phyloP scores from a whole-genome alignment of 64 coral and sea anemone genomes.

The Montipora capricornis region DNA sequence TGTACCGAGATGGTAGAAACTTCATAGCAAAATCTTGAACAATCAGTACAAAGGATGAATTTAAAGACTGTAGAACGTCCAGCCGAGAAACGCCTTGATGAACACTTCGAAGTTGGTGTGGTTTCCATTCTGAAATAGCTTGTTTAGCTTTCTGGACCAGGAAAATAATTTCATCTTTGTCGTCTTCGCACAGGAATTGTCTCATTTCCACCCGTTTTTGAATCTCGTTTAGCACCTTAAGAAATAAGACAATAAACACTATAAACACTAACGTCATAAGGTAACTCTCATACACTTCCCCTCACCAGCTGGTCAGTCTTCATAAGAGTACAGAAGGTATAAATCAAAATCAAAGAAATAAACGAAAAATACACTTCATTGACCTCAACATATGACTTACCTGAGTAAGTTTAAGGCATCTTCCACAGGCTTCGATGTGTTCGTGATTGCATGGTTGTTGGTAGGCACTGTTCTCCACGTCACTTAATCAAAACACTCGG shows the following conservation, averaged over 20 bases:
- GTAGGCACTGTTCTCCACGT: neutral
- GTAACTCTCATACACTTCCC: neutral
- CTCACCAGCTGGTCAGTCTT: neutral
- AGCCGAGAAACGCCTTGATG: conserved; percentile 27
- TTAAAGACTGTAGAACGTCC: neutral
- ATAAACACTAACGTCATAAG: neutral
- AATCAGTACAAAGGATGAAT: conserved; percentile 19
- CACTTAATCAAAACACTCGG: conserved; percentile 11
- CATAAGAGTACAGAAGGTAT: neutral
- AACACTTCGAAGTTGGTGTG: conserved; percentile 25
- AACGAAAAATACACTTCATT: neutral
- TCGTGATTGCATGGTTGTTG: conserved; percentile 30
- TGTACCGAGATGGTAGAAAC: conserved; percentile 40
- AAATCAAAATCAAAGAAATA: neutral
- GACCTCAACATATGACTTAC: neutral
- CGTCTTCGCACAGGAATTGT: conserved; percentile 14
- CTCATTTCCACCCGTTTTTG: neutral
- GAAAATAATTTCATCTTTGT: conserved; percentile 24
- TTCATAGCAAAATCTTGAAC: conserved; percentile 72
- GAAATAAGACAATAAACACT: neutral
- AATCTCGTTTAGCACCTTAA: conserved; percentile 11
- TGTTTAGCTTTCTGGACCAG: conserved; percentile 39
- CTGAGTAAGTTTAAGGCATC: neutral
- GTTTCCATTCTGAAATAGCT: conserved; percentile 38
- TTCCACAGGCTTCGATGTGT: neutral